phyloP scores from a whole-genome alignment of 2,888 invertebrate genomes.

The Lepidocyrtoides sp. region DNA sequence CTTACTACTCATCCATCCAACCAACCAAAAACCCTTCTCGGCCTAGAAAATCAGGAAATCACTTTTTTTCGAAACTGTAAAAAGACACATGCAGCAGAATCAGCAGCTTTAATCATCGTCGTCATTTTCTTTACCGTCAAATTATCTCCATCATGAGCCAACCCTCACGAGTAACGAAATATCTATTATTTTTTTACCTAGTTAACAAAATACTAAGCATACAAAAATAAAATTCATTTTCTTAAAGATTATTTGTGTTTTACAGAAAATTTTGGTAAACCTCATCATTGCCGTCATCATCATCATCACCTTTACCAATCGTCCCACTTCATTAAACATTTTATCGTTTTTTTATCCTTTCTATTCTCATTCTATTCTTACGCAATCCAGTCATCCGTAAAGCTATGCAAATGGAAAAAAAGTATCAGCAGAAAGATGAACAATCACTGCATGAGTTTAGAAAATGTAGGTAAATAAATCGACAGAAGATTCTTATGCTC shows the following conservation, averaged over 20 bases:
- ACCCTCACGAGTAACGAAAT: conserved; percentile 8
- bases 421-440: not conserved
- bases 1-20: conserved; percentile 1
- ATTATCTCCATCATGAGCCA: not conserved
- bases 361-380: conserved; percentile 50
- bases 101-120: conserved; percentile 18
- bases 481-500: not conserved
- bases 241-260: conserved; percentile 10
- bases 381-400: conserved; percentile 67
- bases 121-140: conserved; percentile 24
- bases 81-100: conserved; percentile 2
- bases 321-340: conserved; percentile 69
- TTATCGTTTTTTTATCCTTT: conserved; percentile 57
- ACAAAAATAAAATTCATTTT: conserved; percentile 13
- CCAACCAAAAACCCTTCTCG: conserved; percentile 28
- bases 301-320: not conserved
- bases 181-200: conserved; percentile 23
- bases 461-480: not conserved
- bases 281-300: not conserved
- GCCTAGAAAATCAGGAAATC: conserved; percentile 69
- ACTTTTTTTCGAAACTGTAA: conserved; percentile 39
- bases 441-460: too few species aligned
- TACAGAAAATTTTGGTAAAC: conserved; percentile 37
- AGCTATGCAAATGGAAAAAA: conserved; percentile 57
- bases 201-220: not conserved